Base-by-base conservation (phyloP, 1,140 invertebrate species). In the Aradophagus sp. region DNA sequence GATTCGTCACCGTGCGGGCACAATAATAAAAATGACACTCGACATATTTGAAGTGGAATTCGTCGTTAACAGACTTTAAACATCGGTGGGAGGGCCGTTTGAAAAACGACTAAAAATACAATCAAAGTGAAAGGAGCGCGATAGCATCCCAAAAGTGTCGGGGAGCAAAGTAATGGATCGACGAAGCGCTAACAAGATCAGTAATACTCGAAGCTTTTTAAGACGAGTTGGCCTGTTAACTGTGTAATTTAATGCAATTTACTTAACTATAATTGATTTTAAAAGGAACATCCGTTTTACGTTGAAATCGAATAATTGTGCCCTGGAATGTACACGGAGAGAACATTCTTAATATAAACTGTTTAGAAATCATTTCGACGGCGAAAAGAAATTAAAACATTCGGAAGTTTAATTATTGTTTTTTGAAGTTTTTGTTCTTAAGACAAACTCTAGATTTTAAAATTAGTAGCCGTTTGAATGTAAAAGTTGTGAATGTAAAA, bases 241-340 rank as follows among this genome's bases (percentile, higher is more conserved):
- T 62, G 31, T 58, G 56, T 73, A 75, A 73, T 70, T 75, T 67
- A 69, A 36, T 58, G 56, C 70, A 75, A 73, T 70, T 75, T 67
- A 69, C 59, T 69, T 61, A 61, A 29, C 41, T 55, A 52, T 75
- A 75, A 75, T 68, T 75, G 56, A 70, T 75, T 72, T 75, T 66
- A 61, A 66, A 44, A 75, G 66, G 55, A 44, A 68, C 62, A 72
- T 71, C 53, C 62, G 58, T 68, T 74, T 53, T 48, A 55, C 47
- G 36, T 16, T 56, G 56, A 53, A 72, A 75, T 58, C 38, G 42
- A 34, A 50, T 75, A 74, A 74, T 74, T 71, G 62, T 53, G 31
- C 47, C 41, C 12, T 32, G 35, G n/a, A 29, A 14, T 20, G 11
- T 5, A 31, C 39, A 8, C 4, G 8, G 20, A 23, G 8, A 23